Base-by-base conservation (phyloP, 2,113 vertebrate species). In the Callipepla squamata region DNA sequence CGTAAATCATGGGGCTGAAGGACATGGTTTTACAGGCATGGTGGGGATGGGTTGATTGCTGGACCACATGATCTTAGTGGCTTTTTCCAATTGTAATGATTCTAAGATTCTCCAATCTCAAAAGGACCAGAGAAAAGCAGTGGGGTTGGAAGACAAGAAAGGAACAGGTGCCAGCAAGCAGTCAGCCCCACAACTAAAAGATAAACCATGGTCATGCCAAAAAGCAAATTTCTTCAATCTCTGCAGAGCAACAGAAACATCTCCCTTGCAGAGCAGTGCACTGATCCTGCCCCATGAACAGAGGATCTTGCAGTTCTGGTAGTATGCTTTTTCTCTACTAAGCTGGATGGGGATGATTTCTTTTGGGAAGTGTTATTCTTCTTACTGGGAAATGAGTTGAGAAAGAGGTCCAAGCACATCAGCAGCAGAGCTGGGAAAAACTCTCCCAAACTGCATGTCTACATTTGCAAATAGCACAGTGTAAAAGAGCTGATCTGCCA, bases 251-350 rank as follows among this genome's bases (percentile, higher is more conserved):
- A 9, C 6, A 58, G 23, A 79, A 51, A 45, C 15, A 28, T 12
- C 36, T 30, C 14, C 7, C 12, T 82, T 58, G 32, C 59, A 79
- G n/a, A 47, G 8, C 5, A 30, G 17, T 85, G 9, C 30, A 48
- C 6, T 3, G 0, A 7, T 44, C 17, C 40, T 69, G 26, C 26
- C 25, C 53, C 0, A 0, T 7, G 44, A 18, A 42, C 23, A 67
- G 11, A 72, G 30, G 23, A 50, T 3, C 38, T 67, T 3, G 2
- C 2, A 3, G 9, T 13, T 77, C 50, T 55, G 2, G 19, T 17
- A 61, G 5, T 5, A 8, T 4, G 10, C 32, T 25, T 26, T 21
- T 73, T 11, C n/a, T 73, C 25, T 14, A 2, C 65, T 59, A 48
- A 67, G 34, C 5, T 72, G 40, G 16, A 20, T 51, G 23, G 12